phyloP scores from a whole-genome alignment of 2,797 vertebrate genomes.

The Eulemur rubriventer region DNA sequence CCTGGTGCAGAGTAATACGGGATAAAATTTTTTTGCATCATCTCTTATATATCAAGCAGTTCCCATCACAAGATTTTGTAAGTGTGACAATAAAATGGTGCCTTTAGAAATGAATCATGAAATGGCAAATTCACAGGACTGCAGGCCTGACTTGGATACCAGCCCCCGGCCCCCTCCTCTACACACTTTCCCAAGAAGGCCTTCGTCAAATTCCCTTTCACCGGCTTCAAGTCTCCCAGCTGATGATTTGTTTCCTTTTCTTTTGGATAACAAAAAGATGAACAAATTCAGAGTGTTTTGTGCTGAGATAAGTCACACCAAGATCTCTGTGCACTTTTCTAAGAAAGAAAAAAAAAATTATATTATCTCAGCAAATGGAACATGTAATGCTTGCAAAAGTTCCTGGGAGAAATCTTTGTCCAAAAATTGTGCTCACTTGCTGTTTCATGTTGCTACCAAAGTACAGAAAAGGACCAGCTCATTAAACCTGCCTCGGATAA shows the following conservation, averaged over 20 bases:
- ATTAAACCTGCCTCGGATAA: not conserved
- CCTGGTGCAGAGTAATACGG: not conserved
- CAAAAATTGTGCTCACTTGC: not conserved
- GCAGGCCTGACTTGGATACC: not conserved
- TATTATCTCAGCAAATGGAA: slow-evolving; percentile 51
- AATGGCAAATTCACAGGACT: not conserved
- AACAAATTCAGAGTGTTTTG: slow-evolving; percentile 8
- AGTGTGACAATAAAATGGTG: slow-evolving; percentile 6
- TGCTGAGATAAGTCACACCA: not conserved
- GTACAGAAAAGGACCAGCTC: slow-evolving; percentile 15
- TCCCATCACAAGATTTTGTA: not conserved
- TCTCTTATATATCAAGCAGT: not conserved
- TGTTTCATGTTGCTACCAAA: not conserved
- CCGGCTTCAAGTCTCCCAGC: not conserved
- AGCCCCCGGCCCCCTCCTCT: not conserved
- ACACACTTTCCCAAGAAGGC: not conserved
- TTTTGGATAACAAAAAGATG: not conserved
- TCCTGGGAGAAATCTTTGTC: slow-evolving; percentile 60
- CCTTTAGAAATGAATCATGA: slow-evolving; percentile 53
- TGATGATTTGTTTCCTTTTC: not conserved
- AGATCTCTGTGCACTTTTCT: slow-evolving; percentile 38
- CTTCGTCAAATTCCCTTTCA: not conserved
- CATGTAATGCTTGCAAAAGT: slow-evolving; percentile 28
- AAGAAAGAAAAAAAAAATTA: not conserved
- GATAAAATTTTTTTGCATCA: not conserved